phyloP scores from a whole-genome alignment of 1,140 invertebrate species.

The Brachionus paranguensis region DNA sequence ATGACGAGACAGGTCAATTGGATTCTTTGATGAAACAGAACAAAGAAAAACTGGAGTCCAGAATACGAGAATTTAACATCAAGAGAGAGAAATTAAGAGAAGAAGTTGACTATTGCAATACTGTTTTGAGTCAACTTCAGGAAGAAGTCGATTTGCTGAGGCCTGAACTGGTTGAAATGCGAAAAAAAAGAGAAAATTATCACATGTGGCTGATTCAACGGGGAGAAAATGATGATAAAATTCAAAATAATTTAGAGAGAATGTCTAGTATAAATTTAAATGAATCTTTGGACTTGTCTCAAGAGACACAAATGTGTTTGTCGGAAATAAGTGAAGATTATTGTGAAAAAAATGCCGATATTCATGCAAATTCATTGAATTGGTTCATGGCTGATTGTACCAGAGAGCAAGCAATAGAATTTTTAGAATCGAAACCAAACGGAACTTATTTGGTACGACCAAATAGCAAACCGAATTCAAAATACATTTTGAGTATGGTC shows the following conservation, averaged over 20 bases:
- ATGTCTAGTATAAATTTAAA: background rate
- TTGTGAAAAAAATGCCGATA: background rate
- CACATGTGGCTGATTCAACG: constrained; percentile 40
- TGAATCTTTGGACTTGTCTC: background rate
- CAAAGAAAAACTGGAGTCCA: background rate
- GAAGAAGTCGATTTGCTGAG: constrained; percentile 7
- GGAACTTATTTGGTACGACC: constrained; percentile 23
- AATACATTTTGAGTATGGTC: constrained; percentile 4
- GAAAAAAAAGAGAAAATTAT: constrained; percentile 39
- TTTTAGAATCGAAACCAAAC: background rate
- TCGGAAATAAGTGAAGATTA: background rate
- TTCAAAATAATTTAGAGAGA: constrained; percentile 9
- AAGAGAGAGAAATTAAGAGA: background rate
- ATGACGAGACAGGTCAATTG: background rate
- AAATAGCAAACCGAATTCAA: background rate
- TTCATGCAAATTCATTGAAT: constrained; percentile 6
- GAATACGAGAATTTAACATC: background rate
- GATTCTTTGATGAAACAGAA: constrained; percentile 11
- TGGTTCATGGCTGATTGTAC: background rate
- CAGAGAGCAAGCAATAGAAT: background rate
- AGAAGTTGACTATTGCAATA: constrained; percentile 17
- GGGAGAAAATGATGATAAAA: constrained; percentile 37
- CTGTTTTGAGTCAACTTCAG: constrained; percentile 17
- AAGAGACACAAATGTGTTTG: background rate
- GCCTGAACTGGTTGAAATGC: constrained; percentile 19